These are phyloP conservation scores for Cecidostiba fungosa DNA, from an alignment of 2,888 invertebrate genomes.

Conservation along the genomic window DNA sequence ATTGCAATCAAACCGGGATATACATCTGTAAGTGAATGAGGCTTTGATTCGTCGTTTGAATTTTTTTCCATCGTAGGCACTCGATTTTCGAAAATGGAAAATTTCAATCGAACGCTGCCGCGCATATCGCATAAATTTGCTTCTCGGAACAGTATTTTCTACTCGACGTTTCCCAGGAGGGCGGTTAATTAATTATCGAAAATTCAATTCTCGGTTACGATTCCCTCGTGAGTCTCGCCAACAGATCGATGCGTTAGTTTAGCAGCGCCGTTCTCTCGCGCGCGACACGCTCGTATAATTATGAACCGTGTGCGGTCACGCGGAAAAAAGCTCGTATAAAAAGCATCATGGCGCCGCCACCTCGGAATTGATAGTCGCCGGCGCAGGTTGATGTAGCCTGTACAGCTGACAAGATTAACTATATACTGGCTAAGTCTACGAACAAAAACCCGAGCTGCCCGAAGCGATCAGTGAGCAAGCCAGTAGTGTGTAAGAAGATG, in stretches of 20 bases:
- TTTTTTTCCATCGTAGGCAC: no score
- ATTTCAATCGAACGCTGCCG: not conserved
- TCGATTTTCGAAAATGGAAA: not conserved
- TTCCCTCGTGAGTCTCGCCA: not conserved
- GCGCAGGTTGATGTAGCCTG: no score
- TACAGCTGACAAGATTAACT: no score
- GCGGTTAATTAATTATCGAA: not conserved
- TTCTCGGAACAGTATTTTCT: not conserved
- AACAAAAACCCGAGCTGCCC: no score
- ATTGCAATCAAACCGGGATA: not conserved
- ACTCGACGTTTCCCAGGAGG: not conserved
- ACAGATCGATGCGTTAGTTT: not conserved
- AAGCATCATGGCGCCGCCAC: not conserved
- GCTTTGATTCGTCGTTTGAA: no score
- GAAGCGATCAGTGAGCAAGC: no score
- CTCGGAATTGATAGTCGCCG: not conserved
- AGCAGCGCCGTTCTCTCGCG: not conserved
- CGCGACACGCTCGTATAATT: not conserved
- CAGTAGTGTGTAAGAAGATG: no score
- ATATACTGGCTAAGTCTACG: no score
- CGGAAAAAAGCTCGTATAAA: not conserved
- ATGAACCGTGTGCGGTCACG: not conserved
- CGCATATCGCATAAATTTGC: not conserved
- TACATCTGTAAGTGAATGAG: no score
- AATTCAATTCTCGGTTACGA: constrained; percentile 4